These are phyloP conservation scores for Telenomus remus DNA, from an alignment of 1,140 invertebrate species.

Conservation along the genomic window DNA sequence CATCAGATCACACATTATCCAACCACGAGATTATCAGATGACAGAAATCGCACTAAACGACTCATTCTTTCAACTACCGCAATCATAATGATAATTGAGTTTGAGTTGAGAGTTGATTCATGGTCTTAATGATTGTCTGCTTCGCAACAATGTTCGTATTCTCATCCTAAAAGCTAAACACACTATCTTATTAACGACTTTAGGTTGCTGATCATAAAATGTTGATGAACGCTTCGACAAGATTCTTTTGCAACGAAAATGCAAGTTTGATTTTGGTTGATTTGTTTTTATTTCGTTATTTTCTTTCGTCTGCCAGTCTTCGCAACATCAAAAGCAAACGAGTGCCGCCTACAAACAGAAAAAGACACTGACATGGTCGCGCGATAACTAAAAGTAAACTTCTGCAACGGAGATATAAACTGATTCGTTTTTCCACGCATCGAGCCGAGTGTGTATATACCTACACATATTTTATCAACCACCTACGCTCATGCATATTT, in stretches of 20 bases:
- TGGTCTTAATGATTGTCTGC: too few relatives aligned
- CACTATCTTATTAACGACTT: too few relatives aligned
- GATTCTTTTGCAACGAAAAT: constrained; percentile 20
- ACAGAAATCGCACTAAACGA: too few relatives aligned
- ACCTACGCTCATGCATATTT: constrained; percentile 56
- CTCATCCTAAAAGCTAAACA: too few relatives aligned
- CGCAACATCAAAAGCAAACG: constrained; percentile 38
- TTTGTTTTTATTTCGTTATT: constrained; percentile 31
- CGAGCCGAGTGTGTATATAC: constrained; percentile 8
- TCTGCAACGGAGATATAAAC: constrained; percentile 53
- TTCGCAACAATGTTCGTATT: too few relatives aligned
- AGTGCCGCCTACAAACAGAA: constrained; percentile 44
- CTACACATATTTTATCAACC: constrained; percentile 51
- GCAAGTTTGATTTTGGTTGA: constrained; percentile 6
- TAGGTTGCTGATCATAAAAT: neutral
- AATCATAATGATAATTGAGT: too few relatives aligned
- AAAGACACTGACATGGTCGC: constrained; percentile 38
- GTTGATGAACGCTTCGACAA: constrained; percentile 42
- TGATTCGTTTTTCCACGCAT: constrained; percentile 56
- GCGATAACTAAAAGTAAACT: constrained; percentile 54
- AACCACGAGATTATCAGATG: too few relatives aligned
- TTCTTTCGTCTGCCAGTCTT: constrained; percentile 40
- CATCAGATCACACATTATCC: too few relatives aligned
- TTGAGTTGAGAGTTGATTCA: too few relatives aligned
- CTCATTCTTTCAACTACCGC: constrained; percentile 5